A percentile compares a stretch with the other conserved stretches of the same genome.
Evolutionary conservation across 1,140 invertebrate genomes (phyloP).

Genomic region (Cotesia glomerata): DNA sequence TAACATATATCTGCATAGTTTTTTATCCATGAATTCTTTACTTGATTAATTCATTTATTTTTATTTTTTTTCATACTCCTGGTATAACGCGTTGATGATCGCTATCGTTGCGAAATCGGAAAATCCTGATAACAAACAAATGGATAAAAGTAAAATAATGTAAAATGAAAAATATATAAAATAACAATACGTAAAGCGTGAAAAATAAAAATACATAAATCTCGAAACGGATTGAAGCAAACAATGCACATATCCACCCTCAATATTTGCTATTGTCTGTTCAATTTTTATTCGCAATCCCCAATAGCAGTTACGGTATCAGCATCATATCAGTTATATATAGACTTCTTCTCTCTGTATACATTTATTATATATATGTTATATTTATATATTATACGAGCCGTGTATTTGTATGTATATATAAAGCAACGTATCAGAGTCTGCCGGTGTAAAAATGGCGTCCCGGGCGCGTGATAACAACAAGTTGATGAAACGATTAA

Average conservation of each 20-base stretch:
- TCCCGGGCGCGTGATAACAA: slow-evolving; percentile 46
- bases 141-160: neutral
- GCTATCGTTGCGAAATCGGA: neutral
- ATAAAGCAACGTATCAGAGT: neutral
- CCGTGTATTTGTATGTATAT: no score
- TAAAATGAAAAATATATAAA: neutral
- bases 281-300: slow-evolving; percentile 21
- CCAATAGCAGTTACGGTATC: neutral
- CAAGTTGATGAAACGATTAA: slow-evolving; percentile 56
- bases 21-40: no score
- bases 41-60: neutral
- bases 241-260: slow-evolving; percentile 14
- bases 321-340: neutral
- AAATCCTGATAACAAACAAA: slow-evolving; percentile 1
- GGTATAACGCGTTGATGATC: neutral
- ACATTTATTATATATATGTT: neutral
- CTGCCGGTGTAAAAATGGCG: slow-evolving; percentile 33
- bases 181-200: neutral
- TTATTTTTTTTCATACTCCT: neutral
- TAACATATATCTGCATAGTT: no score
- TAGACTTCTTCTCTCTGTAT: neutral
- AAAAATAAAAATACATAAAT: slow-evolving; percentile 16
- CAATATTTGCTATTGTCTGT: neutral
- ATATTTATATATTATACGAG: neutral
- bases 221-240: slow-evolving; percentile 10